phyloP scores from a whole-genome alignment of 2,888 invertebrate genomes.

The Nymphalis c-album region DNA sequence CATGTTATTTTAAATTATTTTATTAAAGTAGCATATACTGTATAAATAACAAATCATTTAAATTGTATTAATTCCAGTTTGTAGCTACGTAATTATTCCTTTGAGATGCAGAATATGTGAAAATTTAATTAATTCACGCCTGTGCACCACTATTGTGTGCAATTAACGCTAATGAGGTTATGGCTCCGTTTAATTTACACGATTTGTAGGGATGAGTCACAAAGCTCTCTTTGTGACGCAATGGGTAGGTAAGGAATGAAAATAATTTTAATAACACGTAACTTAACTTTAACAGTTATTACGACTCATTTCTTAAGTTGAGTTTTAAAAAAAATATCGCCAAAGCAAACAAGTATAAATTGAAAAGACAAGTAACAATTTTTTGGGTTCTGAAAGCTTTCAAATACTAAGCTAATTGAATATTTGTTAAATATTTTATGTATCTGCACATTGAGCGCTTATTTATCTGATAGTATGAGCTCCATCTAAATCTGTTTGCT shows the following conservation, averaged over 20 bases:
- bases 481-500: too few species aligned
- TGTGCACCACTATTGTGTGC: conserved; percentile 37
- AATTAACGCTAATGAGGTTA: conserved; percentile 42
- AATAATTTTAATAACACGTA: neutral
- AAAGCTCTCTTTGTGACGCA: conserved; percentile 11
- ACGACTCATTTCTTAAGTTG: neutral
- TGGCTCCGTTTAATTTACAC: conserved; percentile 39
- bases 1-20: neutral
- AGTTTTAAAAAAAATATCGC: neutral
- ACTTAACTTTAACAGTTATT: neutral
- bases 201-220: conserved; percentile 35
- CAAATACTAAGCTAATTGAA: too few species aligned
- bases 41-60: neutral
- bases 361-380: neutral
- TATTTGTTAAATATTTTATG: too few species aligned
- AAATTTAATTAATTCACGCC: conserved; percentile 34
- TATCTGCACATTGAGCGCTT: too few species aligned
- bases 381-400: too few species aligned
- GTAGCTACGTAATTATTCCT: neutral
- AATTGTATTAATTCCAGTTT: neutral
- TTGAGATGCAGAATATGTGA: conserved; percentile 23
- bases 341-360: neutral
- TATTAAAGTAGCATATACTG: neutral
- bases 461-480: too few species aligned
- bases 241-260: conserved; percentile 3